Evolutionary conservation across 2,797 vertebrate genomes (phyloP), one percentile per base, ranked within the genome.

Genomic region (Amblyopsis hoosieri): DNA sequence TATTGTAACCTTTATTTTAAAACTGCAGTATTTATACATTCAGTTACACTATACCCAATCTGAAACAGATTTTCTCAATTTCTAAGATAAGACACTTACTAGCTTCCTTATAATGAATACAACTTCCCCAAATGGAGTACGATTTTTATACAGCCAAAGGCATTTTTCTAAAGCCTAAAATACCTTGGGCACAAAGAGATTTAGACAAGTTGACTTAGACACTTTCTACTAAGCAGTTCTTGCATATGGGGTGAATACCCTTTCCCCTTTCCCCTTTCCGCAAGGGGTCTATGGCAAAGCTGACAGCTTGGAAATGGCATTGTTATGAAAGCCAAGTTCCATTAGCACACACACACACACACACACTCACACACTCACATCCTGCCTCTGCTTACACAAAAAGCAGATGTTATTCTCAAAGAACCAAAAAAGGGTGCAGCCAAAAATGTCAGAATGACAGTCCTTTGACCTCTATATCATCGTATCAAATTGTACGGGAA

Each of bases 391-490:
- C 85, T 84, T 71, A 31, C 87, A 88, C 82, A 91, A 89, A 88
- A 85, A 87, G 87, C 91, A 92, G 91, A 93, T 93, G 93, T 92
- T 81, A 66, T 76, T 87, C 82, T 71, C 86, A 92, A 93, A 91
- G 87, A 84, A 75, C 71, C 57, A 57, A 66, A 86, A 71, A 81
- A 90, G 80, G 64, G 68, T 72, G 60, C 64, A 80, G 82, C 67
- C 67, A 64, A 76, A 69, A 80, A 78, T 83, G 70, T 54, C 78
- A 87, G 80, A 42, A 81, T 65, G 80, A 77, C 81, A 85, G 84
- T 71, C 76, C 85, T 81, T 84, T 71, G 75, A 87, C 83, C 87
- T 82, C 79, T 66, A 42, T 42, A 9, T 8, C 9, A 42, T 42
- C 12, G 11, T 23, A 55, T 56, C 13, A 56, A 56, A 45, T 56